Base-by-base conservation (phyloP, 2,888 invertebrate species). In the Brassicogethes aeneus region DNA sequence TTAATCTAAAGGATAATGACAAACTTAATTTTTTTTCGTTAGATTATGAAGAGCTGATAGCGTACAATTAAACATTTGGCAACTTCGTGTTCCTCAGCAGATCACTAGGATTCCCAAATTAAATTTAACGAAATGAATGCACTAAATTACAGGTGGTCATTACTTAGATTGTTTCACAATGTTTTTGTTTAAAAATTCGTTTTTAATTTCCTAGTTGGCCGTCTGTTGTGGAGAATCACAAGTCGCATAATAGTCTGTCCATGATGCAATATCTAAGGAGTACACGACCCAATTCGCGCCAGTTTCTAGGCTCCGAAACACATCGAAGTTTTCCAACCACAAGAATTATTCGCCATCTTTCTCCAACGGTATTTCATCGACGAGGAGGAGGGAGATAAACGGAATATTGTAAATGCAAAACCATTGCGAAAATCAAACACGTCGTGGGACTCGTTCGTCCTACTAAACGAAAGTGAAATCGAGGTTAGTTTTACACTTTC, bases 391-490 rank as follows among this genome's bases (percentile, higher is more conserved):
- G n/a, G n/a, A n/a, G 54, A 59, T 32, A 43, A 23, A 45, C 35
- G 37, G 41, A 39, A 42, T 40, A 32, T 44, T 40, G 32, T 42
- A 43, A 50, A 48, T 42, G 46, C 50, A 48, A 52, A 51, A 43
- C 48, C 44, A 51, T 52, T 53, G 56, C 57, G 52, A 55, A 59
- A 61, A 56, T 53, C 55, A 47, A 55, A 52, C 54, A 57, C 59
- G 62, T 65, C 66, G 66, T 68, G 67, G 67, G 66, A 68, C 66
- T 65, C 66, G 64, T 57, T 66, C 67, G 69, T 68, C 67, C 67
- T 68, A 69, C 68, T 65, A 69, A 67, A 69, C 64, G 68, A 69
- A 69, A 69, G 68, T 69, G 69, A 69, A 69, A 69, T 68, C 68
- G 68, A 67, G 69, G 68, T 67, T 66, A 68, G 61, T 62, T 67